Evolutionary conservation across 2,113 vertebrate genomes (phyloP).

Genomic region (Riparia riparia): DNA sequence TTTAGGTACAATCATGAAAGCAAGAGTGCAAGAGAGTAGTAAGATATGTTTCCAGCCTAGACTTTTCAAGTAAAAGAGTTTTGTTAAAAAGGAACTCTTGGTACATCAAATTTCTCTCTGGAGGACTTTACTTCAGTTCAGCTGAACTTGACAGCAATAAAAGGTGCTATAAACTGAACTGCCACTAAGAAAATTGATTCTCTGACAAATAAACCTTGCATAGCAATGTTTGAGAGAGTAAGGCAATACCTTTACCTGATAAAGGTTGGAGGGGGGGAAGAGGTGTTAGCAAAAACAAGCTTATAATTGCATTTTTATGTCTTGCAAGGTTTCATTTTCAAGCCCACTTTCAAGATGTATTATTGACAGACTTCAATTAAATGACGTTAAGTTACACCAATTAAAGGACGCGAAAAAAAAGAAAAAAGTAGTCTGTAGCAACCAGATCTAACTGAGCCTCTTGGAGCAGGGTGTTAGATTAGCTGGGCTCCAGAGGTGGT

Average conservation of each 20-base stretch:
- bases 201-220: not conserved
- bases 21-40: not conserved
- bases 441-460: not conserved
- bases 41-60: not conserved
- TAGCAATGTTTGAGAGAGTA: not conserved
- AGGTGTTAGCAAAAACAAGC: not conserved
- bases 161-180: not conserved
- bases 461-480: not conserved
- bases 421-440: not conserved
- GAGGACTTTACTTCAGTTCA: not conserved
- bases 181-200: not conserved
- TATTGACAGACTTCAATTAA: not conserved
- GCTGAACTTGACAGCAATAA: not conserved
- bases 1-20: not conserved
- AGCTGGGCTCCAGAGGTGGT: not conserved
- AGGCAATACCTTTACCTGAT: not conserved
- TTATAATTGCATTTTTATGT: not conserved
- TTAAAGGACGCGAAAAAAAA: not conserved
- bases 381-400: not conserved
- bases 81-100: not conserved
- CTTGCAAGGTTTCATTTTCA: not conserved
- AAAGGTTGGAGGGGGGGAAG: fast-evolving
- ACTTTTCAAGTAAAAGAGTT: not conserved
- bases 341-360: not conserved
- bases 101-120: not conserved